Base-by-base conservation (phyloP, 1,140 invertebrate species). In the Sitophilus oryzae region DNA sequence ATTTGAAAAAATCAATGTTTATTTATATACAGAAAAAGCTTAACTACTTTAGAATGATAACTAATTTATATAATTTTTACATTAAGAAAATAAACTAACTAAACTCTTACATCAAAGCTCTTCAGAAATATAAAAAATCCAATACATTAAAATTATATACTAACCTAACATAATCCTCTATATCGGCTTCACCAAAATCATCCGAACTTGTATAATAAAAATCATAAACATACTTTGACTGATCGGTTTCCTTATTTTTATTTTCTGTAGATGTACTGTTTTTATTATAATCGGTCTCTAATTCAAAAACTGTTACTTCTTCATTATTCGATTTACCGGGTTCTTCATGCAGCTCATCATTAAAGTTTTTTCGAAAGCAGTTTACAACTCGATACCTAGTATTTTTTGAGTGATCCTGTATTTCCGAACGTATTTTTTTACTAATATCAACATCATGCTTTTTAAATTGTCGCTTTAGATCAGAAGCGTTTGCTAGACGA, bases 211-310 rank as follows among this genome's bases (percentile, higher is more conserved):
- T 68, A 11, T 75, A 75, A 57, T 80, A 80, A 23, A 80, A 64
- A 66, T 80, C 78, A 64, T 78, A 79, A 16, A 74, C 76, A 68
- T 75, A 80, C 37, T 75, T 59, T 8, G 68, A 58, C 52, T 70
- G 62, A 0, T 30, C 8, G 18, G 63, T 60, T 19, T 48, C 44
- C 15, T 35, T 48, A 9, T 44, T 40, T 25, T 37, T 18, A 8
- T 54, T 49, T 6, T 14, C 21, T 15, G 11, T 36, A 2, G 34
- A 38, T 20, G 19, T 9, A 3, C 41, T 52, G 34, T 66, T 61
- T 16, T 66, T 55, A 14, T 66, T 62, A 6, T 62, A 52, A 49
- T 69, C 66, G n/a, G 52, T 56, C 30, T 70, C 66, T 11, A 74
- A 62, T 69, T 48, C 76, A 70, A 72, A 74, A 61, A 67, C 68